Conservation (phyloP, 2,113 vertebrate species). For the Labeo rohita region DNA sequence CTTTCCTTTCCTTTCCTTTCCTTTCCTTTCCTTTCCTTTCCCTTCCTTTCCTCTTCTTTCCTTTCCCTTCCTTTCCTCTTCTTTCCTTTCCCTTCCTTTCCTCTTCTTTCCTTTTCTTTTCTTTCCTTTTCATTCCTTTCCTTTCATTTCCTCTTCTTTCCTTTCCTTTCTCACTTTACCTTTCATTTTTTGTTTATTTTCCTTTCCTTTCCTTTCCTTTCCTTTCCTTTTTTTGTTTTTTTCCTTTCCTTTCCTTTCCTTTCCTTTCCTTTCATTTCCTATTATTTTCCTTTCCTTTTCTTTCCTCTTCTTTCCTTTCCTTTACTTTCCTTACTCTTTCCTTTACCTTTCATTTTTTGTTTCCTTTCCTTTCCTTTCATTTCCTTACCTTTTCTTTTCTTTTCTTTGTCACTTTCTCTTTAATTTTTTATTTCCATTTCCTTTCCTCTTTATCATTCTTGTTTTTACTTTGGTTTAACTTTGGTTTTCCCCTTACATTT, state of each 20-base stretch:
- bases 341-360: background rate
- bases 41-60: background rate
- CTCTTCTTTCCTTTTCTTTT: background rate
- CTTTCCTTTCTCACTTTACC: background rate
- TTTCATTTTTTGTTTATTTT: slow-evolving; percentile 6
- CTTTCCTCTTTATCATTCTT: background rate
- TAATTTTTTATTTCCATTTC: background rate
- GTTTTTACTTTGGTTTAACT: background rate
- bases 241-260: background rate
- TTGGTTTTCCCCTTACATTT: background rate
- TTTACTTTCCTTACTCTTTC: background rate
- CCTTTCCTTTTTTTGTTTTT: background rate
- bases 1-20: background rate
- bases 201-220: background rate
- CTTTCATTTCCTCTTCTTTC: background rate
- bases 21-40: background rate
- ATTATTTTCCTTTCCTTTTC: background rate
- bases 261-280: background rate
- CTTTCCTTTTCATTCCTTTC: background rate
- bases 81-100: slow-evolving; percentile 17
- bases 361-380: background rate
- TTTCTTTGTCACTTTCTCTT: slow-evolving; percentile 1
- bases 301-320: background rate
- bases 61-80: background rate
- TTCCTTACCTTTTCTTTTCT: background rate